Evolutionary conservation across 1,140 invertebrate species (phyloP).

Genomic region (Bombus haemorrhoidalis): DNA sequence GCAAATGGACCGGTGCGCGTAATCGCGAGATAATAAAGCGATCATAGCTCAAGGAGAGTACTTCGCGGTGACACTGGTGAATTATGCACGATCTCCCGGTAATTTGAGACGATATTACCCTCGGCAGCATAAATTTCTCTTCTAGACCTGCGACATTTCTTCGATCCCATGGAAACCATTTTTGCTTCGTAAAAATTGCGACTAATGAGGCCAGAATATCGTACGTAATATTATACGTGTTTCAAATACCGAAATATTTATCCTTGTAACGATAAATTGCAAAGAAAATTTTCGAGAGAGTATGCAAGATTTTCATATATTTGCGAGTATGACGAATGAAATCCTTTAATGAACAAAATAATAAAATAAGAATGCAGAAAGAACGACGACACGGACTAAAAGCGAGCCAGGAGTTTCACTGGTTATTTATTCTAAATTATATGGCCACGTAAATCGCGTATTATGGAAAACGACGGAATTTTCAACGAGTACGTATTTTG

Average conservation of each 20-base stretch:
- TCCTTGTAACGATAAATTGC: not conserved
- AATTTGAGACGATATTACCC: slow-evolving; percentile 46
- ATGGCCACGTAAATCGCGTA: not conserved
- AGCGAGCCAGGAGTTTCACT: not conserved
- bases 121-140: slow-evolving; percentile 14
- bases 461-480: not conserved
- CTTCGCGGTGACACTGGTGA: slow-evolving; percentile 45
- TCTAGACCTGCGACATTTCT: slow-evolving; percentile 2
- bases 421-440: not conserved
- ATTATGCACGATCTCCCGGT: slow-evolving; percentile 44
- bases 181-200: not conserved
- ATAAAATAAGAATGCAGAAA: not conserved
- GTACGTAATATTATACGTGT: not conserved
- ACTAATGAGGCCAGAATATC: not conserved
- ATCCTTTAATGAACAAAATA: too few species aligned
- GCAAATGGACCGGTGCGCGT: slow-evolving; percentile 61
- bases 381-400: not conserved
- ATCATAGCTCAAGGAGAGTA: slow-evolving; percentile 50
- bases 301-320: too few species aligned
- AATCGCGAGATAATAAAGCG: slow-evolving; percentile 68
- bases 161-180: not conserved
- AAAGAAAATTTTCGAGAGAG: not conserved
- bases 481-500: not conserved
- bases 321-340: too few species aligned
- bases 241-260: not conserved